Conservation (phyloP, 2,888 invertebrate species). For the Drosophila affinis region DNA sequence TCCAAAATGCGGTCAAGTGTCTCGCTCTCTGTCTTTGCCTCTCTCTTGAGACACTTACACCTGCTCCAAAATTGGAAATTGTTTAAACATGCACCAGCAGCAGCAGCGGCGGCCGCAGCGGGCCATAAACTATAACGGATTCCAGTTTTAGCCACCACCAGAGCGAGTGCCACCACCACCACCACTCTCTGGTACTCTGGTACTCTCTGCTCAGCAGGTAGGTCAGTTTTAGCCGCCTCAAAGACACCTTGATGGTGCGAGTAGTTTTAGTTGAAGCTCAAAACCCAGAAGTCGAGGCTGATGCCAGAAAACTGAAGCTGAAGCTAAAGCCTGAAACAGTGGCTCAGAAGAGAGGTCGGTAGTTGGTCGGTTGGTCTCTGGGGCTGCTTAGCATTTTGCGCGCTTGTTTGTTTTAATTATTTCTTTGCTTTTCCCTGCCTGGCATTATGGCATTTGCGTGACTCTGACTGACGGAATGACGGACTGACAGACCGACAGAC, state of each 20-base stretch:
- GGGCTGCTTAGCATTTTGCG: constrained; percentile 74
- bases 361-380: constrained; percentile 6
- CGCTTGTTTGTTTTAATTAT: constrained; percentile 80
- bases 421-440: constrained; percentile 66
- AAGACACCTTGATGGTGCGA: constrained; percentile 68
- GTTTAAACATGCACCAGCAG: constrained; percentile 51
- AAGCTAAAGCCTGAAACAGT: constrained; percentile 6
- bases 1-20: constrained; percentile 78
- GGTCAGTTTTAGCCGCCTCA: constrained; percentile 63
- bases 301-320: constrained; percentile 3
- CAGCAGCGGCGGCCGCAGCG: constrained; percentile 59
- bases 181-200: too few species aligned
- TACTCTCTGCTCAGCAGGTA: constrained; percentile 53
- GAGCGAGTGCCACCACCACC: too few species aligned
- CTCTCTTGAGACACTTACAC: constrained; percentile 56
- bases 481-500: constrained; percentile 30
- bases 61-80: constrained; percentile 70
- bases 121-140: constrained; percentile 80
- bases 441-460: constrained; percentile 63
- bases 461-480: constrained; percentile 45
- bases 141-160: constrained; percentile 75
- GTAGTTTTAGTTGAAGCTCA: constrained; percentile 9
- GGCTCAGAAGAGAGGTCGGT: background rate
- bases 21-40: constrained; percentile 6
- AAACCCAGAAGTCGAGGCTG: constrained; percentile 13